These are phyloP conservation scores for Sebastolobus alascanus DNA, from an alignment of 2,797 vertebrate genomes.

Conservation along the genomic window DNA sequence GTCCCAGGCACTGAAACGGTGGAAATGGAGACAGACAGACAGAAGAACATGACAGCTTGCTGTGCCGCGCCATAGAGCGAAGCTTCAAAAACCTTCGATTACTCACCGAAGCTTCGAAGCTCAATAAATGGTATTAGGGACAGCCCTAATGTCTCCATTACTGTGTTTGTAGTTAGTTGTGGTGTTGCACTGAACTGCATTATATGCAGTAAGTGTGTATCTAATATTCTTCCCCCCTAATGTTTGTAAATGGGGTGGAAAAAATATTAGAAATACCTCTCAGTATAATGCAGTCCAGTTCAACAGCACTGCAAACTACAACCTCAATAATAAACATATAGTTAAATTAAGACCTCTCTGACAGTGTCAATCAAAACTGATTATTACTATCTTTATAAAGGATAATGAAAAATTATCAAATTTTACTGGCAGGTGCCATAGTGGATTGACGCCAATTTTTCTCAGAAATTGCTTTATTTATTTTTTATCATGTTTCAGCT, in stretches of 20 bases:
- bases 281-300: background rate
- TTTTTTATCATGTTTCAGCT: background rate
- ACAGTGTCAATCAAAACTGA: background rate
- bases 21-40: no score
- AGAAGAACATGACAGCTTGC: no score
- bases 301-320: background rate
- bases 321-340: background rate
- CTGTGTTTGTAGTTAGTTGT: background rate
- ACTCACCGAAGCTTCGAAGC: no score
- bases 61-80: no score
- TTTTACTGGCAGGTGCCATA: background rate
- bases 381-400: background rate
- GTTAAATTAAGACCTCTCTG: background rate
- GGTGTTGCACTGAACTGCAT: background rate
- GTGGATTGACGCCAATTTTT: background rate
- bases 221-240: background rate
- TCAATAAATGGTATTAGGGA: no score
- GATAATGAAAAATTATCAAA: background rate
- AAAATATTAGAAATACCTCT: background rate
- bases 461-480: no score
- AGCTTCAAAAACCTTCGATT: no score
- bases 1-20: no score
- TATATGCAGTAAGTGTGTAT: background rate
- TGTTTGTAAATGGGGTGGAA: background rate
- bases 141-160: background rate